Base-by-base conservation (phyloP, 1,140 invertebrate species). In the Pseudomyrmex gracilis region DNA sequence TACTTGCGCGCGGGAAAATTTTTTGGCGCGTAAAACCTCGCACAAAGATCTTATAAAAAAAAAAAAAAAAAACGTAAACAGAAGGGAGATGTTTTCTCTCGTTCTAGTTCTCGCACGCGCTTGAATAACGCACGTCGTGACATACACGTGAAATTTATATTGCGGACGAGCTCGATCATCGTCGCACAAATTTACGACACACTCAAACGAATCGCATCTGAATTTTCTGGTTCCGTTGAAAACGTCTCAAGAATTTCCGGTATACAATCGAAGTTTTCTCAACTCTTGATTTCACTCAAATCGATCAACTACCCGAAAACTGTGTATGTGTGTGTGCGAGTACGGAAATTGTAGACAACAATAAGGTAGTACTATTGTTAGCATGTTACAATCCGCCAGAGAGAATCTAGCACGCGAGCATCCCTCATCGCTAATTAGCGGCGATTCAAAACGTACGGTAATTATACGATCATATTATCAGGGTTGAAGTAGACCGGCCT, bases 171-270 rank as follows among this genome's bases (percentile, higher is more conserved):
- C 67, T 24, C 10, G 24, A 7, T 4, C n/a, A 47, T 22, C 66
- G 47, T 8, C n/a, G 51, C 22, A 53, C 67, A 57, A 64, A 87
- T 88, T 88, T 88, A 88, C 74, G 86, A 87, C 64, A 22, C 61
- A 13, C 60, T 49, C 17, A 34, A 84, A 84, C 20, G 22, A 66
- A 49, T 47, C 45, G 4, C 53, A 20, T 2, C 61, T 20, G 20
- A 77, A 68, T 68, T 78, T 68, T 12, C 15, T 64, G 17, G 15
- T 20, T 55, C 13, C 3, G 34, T 10, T 15, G 51, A 78, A 57
- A 78, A 24, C 68, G 70, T 78, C 64, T 78, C 43, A 53, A 49
- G 64, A 47, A 78, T 78, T 53, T 58, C 43, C 15, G 9, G 5
- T 34, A 5, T 34, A 7, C 34, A 34, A 34, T n/a, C n/a, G n/a